Evolutionary conservation across 2,888 invertebrate genomes (phyloP).

Genomic region (Clanis bilineata): DNA sequence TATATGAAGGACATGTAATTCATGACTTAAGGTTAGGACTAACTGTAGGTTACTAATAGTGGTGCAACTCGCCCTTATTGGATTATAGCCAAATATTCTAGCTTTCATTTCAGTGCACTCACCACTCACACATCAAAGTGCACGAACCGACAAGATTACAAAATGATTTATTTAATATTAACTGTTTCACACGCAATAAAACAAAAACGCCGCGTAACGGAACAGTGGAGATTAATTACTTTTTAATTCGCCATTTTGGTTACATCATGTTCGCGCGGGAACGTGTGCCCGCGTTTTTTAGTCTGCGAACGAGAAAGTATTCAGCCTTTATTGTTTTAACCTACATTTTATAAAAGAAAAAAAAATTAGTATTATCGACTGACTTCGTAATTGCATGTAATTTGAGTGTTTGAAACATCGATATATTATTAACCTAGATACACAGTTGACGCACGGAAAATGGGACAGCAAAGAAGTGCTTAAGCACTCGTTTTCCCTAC

Average conservation of each 20-base stretch:
- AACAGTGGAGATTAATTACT: conserved; percentile 64
- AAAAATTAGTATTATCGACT: background rate
- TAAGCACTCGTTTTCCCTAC: too few species aligned
- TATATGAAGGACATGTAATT: too few species aligned
- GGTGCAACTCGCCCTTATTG: too few species aligned
- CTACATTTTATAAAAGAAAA: background rate
- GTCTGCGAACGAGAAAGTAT: conserved; percentile 36
- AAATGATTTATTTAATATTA: conserved; percentile 62
- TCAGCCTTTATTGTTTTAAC: conserved; percentile 17
- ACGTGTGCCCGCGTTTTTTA: conserved; percentile 31
- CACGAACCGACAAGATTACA: conserved; percentile 18
- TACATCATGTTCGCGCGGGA: conserved; percentile 44
- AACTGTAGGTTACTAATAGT: too few species aligned
- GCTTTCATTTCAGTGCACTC: too few species aligned
- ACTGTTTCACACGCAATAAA: conserved; percentile 66
- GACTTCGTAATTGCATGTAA: too few species aligned
- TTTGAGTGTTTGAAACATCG: too few species aligned
- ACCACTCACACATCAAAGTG: conserved; percentile 27
- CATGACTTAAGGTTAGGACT: too few species aligned
- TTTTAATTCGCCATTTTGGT: conserved; percentile 75
- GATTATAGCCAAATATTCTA: too few species aligned
- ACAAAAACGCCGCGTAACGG: conserved; percentile 53
- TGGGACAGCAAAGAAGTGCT: too few species aligned
- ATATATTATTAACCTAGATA: too few species aligned
- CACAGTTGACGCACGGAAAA: too few species aligned